Percentiles rank a stretch among this genome's conserved stretches.
Evolutionary conservation across 2,113 vertebrate species (phyloP).

Genomic region (Thinocorus orbignyianus): DNA sequence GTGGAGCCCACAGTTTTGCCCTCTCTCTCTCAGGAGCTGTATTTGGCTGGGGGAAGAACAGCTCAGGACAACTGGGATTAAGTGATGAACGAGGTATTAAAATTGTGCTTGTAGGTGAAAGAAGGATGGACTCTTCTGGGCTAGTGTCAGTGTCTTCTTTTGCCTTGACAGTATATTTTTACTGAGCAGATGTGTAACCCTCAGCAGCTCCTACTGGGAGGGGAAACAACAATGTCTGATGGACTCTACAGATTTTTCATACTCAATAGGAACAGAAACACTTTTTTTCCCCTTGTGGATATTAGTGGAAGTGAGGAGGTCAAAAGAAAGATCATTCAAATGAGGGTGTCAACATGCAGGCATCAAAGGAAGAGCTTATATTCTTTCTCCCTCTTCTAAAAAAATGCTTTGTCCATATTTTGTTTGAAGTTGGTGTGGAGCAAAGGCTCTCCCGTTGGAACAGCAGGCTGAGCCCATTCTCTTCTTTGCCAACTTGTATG

Average conservation of each 20-base stretch:
- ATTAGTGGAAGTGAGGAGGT: not conserved
- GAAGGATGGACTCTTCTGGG: not conserved
- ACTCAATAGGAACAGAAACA: not conserved
- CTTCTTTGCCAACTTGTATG: not conserved
- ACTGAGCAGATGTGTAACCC: not conserved
- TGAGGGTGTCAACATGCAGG: not conserved
- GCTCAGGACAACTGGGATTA: constrained; percentile 90
- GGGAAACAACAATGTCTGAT: not conserved
- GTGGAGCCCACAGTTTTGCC: constrained; percentile 92
- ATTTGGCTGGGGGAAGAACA: constrained; percentile 94
- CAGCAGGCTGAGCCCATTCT: not conserved
- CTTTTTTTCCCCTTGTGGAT: not conserved
- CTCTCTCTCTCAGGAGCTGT: constrained; percentile 91
- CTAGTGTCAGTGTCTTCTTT: not conserved
- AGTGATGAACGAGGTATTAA: constrained; percentile 80
- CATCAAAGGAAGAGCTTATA: not conserved
- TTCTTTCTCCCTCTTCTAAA: not conserved
- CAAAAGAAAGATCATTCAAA: not conserved
- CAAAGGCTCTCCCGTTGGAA: not conserved
- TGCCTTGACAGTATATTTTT: not conserved
- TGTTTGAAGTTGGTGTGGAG: not conserved
- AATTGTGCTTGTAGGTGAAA: not conserved
- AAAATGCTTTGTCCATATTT: not conserved
- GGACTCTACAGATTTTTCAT: not conserved
- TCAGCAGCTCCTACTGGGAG: not conserved